phyloP scores from a whole-genome alignment of 2,888 invertebrate species.

The Scaeva pyrastri region DNA sequence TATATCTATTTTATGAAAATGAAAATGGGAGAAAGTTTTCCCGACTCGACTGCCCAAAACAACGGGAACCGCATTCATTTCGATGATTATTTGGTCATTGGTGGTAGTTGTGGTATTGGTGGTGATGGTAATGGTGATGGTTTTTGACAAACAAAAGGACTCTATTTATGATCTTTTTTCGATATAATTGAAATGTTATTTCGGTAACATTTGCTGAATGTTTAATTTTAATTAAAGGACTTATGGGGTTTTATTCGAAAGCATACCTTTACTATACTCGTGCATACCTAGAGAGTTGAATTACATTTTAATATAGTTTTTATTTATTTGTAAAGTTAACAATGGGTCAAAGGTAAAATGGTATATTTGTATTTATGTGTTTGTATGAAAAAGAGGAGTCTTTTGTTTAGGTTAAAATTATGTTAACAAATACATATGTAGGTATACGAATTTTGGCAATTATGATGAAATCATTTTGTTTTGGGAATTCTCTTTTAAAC shows the following conservation, averaged over 20 bases:
- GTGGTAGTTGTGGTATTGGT: too few relatives aligned
- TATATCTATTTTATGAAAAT: background rate
- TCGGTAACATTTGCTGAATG: constrained; percentile 26
- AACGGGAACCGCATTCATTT: constrained; percentile 26
- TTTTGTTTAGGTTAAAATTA: too few relatives aligned
- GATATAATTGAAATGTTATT: constrained; percentile 61
- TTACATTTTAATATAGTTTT: background rate
- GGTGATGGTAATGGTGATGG: constrained; percentile 19
- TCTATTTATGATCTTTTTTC: constrained; percentile 59
- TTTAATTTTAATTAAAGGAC: constrained; percentile 22
- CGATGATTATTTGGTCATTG: constrained; percentile 31
- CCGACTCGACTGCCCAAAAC: background rate
- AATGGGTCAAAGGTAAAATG: background rate
- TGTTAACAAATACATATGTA: too few relatives aligned
- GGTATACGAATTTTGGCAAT: too few relatives aligned
- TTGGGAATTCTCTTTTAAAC: too few relatives aligned
- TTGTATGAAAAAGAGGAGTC: too few relatives aligned
- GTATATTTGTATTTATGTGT: too few relatives aligned
- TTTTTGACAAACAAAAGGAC: constrained; percentile 50
- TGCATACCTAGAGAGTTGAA: background rate
- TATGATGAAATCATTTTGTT: too few relatives aligned
- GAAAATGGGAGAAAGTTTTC: constrained; percentile 29
- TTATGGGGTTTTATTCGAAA: constrained; percentile 21
- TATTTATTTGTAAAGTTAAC: background rate
- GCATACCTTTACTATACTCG: too few relatives aligned